Evolutionary conservation across 1,140 invertebrate species (phyloP).

Genomic region (Drosophila pectinifera): DNA sequence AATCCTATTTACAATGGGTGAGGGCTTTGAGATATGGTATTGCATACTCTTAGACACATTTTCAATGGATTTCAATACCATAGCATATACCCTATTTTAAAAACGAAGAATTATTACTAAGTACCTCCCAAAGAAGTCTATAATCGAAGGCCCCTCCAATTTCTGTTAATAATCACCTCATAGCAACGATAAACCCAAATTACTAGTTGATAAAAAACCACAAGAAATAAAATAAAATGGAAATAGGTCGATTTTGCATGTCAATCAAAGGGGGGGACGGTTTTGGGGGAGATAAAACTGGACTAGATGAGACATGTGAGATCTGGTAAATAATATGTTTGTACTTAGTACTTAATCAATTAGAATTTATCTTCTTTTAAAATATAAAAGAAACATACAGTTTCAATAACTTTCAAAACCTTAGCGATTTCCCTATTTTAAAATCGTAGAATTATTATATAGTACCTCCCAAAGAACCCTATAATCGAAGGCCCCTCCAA

Average conservation of each 20-base stretch:
- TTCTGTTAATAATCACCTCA: neutral
- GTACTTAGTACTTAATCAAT: too few species aligned
- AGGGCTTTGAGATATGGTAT: too few species aligned
- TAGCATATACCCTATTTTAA: fast-evolving
- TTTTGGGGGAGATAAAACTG: too few species aligned
- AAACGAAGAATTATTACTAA: neutral
- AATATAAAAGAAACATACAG: too few species aligned
- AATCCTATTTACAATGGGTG: too few species aligned
- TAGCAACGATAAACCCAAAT: neutral
- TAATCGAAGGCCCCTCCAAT: neutral
- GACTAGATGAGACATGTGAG: too few species aligned
- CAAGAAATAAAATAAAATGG: constrained; percentile 49
- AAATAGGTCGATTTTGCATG: constrained; percentile 71
- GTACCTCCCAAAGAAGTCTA: neutral
- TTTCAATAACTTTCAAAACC: too few species aligned
- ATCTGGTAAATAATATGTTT: too few species aligned
- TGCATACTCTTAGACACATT: neutral
- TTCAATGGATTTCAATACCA: neutral
- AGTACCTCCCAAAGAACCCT: neutral
- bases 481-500: neutral
- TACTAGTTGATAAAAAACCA: neutral
- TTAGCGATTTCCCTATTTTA: neutral
- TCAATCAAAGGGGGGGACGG: too few species aligned
- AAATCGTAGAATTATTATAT: neutral
- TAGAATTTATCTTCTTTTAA: too few species aligned